Base-by-base conservation (phyloP, 2,797 vertebrate species). In the Macroramphosus scolopax region DNA sequence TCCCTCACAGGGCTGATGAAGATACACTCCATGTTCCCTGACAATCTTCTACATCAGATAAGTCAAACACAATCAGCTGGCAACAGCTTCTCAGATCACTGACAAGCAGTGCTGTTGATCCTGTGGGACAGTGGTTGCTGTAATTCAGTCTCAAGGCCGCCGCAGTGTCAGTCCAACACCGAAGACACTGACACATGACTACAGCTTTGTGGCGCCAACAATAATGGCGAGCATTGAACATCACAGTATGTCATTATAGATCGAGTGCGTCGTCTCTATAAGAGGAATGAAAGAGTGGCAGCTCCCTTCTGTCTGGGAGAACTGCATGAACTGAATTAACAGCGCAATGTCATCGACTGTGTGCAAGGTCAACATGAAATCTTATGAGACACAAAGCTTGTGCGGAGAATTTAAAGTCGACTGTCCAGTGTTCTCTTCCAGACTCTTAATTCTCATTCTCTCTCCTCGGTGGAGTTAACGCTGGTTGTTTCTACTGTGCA, bases 51-150 rank as follows among this genome's bases (percentile, higher is more conserved):
- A 47, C 32, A 63, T 71, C 45, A 55, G 53, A 75, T 54, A 63
- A 62, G 77, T 82, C 76, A 75, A 75, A 77, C 74, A 72, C 38
- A 16, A 63, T 80, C 52, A 70, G 22, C 7, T 36, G 45, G 42
- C 38, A 68, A 18, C 48, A 57, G 69, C 62, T 38, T 34, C 39
- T 71, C 17, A 47, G 52, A 70, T 47, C 49, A 28, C 20, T 60
- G 66, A 68, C 65, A n/a, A 74, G 59, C 50, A 6, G 51, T 1
- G 14, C 47, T 6, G 49, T 57, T 10, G 4, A 35, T 71, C 65
- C 48, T 48, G 28, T 54, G 63, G 68, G 62, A 77, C 48, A 11
- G 43, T 36, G 56, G 57, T 45, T 69, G 64, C 31, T 68, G 72
- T 57, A 52, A 75, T 73, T 61, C 10, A 51, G 48, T 65, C 52